These are phyloP conservation scores for Lasioglossum calceatum DNA, from an alignment of 2,888 invertebrate genomes.

Conservation along the genomic window DNA sequence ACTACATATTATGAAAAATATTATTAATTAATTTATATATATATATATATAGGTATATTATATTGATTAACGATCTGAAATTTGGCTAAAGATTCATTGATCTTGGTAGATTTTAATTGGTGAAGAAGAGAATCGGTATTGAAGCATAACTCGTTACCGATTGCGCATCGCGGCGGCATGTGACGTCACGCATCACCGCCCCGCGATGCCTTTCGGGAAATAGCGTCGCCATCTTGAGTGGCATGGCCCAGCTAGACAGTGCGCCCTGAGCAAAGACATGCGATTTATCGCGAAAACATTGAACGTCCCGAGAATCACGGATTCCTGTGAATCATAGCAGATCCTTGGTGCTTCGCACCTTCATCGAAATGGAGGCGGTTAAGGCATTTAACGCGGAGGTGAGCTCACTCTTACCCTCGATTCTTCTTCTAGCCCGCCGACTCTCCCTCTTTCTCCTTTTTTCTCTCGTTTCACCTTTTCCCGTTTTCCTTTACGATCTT, in stretches of 20 bases:
- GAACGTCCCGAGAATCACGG: slow-evolving; percentile 66
- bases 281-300: slow-evolving; percentile 71
- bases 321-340: slow-evolving; percentile 67
- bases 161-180: slow-evolving; percentile 42
- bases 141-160: slow-evolving; percentile 35
- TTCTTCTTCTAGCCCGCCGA: slow-evolving; percentile 73
- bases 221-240: slow-evolving; percentile 81
- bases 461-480: slow-evolving; percentile 30
- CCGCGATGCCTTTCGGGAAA: slow-evolving; percentile 74
- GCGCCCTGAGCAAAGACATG: slow-evolving; percentile 77
- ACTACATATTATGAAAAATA: too few species aligned
- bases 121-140: slow-evolving; percentile 31
- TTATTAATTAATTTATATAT: too few species aligned
- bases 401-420: slow-evolving; percentile 74
- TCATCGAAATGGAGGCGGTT: slow-evolving; percentile 90
- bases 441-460: slow-evolving; percentile 65
- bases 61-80: too few species aligned
- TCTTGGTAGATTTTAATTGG: slow-evolving; percentile 15
- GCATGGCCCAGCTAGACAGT: slow-evolving; percentile 80
- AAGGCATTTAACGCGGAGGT: slow-evolving; percentile 96
- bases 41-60: too few species aligned
- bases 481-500: slow-evolving; percentile 20
- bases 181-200: slow-evolving; percentile 71
- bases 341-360: slow-evolving; percentile 50
- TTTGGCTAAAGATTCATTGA: slow-evolving; percentile 9